These are phyloP conservation scores for Apodemus agrarius DNA, from an alignment of 2,797 vertebrate genomes.

Conservation along the genomic window DNA sequence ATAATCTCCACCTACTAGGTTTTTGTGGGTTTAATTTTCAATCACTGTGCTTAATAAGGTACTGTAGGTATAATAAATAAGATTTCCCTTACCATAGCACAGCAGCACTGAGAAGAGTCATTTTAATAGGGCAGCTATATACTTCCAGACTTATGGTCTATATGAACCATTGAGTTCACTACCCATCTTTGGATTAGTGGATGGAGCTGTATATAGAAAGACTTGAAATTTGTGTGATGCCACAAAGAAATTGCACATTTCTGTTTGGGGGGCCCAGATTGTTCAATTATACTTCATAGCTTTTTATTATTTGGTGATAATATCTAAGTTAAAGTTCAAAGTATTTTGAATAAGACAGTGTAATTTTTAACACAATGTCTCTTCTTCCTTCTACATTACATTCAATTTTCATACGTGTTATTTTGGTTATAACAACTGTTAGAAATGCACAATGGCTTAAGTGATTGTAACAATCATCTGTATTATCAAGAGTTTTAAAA, in stretches of 20 bases:
- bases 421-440: conserved; percentile 29
- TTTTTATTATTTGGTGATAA: conserved; percentile 3
- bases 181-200: not conserved
- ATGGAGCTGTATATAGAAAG: not conserved
- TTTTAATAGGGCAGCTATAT: not conserved
- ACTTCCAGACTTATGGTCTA: not conserved
- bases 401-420: conserved; percentile 38
- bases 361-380: not conserved
- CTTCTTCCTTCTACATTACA: not conserved
- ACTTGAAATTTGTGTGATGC: not conserved
- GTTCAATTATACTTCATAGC: not conserved
- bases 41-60: conserved; percentile 24
- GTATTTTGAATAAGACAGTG: not conserved
- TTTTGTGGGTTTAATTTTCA: not conserved
- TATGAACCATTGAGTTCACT: not conserved
- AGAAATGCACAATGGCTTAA: not conserved
- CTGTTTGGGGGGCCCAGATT: not conserved
- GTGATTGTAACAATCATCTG: conserved; percentile 1
- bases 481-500: conserved; percentile 42
- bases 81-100: conserved; percentile 1
- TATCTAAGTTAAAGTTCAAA: conserved; percentile 38
- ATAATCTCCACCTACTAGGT: not conserved
- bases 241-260: not conserved
- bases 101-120: not conserved
- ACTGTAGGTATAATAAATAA: not conserved